Evolutionary conservation across 2,113 vertebrate genomes (phyloP), one percentile per base, ranked within the genome.

Genomic region (Eudyptes chrysolophus): DNA sequence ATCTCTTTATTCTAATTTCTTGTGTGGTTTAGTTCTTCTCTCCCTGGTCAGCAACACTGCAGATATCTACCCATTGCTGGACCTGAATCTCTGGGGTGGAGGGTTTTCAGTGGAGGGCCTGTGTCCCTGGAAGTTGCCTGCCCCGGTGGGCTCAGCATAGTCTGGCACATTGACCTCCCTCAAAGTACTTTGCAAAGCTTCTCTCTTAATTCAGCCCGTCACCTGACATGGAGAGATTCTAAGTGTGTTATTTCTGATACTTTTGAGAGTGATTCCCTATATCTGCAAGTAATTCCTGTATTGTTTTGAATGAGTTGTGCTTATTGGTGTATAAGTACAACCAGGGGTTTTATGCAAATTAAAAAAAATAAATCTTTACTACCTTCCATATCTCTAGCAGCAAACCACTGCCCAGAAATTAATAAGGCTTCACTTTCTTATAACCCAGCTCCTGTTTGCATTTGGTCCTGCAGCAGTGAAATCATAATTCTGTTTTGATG

Each of bases 401-500:
- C 54, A 94, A 96, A 62, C 17, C 48, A 55, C 49, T 95, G 40
- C 40, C 74, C 71, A 91, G 82, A 75, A 94, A 95, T 92, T 78
- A 91, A 93, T 93, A 86, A 92, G 42, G 30, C 68, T 90, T 89
- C 71, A 55, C 68, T 94, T 92, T 95, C 86, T 74, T 79, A 55
- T 65, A 96, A 68, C n/a, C 44, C 30, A 71, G 61, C 57, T 89
- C 52, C 79, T 80, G 64, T 81, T 96, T 92, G 71, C 62, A 94
- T 95, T 94, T 74, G 66, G 20, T 94, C 68, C 69, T 52, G 76
- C 79, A 92, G 90, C 78, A 92, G 74, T 86, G 78, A 95, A 97
- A 77, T 84, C 71, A 70, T 97, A 94, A 94, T 94, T 97, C 90
- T 90, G 46, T 74, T 97, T 94, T 90, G 96, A 86, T 95, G 95